A percentile compares a stretch with the other conserved stretches of the same genome.
Conservation (phyloP, 2,888 invertebrate genomes). For the Osedax frankpressi region DNA sequence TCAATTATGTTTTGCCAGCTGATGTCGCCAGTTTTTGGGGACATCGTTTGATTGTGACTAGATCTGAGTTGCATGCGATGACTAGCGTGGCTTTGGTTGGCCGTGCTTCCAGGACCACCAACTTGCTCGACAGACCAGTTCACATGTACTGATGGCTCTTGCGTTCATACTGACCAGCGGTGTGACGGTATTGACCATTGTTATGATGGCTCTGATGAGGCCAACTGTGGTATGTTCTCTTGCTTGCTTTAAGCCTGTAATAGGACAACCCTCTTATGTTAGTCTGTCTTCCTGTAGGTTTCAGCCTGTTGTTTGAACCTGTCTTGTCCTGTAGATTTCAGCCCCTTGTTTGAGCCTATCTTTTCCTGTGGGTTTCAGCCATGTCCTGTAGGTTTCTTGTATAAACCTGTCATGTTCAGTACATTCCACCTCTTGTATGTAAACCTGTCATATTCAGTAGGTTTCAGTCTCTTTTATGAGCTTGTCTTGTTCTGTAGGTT, state of each 20-base stretch:
- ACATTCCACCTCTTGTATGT: neutral
- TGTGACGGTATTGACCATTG: constrained; percentile 94
- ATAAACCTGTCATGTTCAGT: neutral
- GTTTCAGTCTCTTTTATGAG: neutral
- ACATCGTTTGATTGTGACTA: constrained; percentile 36
- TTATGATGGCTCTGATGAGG: constrained; percentile 84
- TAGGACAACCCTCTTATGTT: neutral
- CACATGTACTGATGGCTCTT: constrained; percentile 35
- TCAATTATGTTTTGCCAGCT: neutral
- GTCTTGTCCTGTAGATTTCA: neutral
- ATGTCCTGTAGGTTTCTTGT: constrained; percentile 3
- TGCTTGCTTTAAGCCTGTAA: constrained; percentile 4
- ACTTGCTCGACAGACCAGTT: constrained; percentile 28
- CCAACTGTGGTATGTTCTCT: constrained; percentile 52
- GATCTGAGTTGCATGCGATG: neutral
- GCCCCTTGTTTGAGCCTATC: neutral
- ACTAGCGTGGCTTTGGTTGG: constrained; percentile 5
- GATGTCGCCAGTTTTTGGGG: constrained; percentile 8
- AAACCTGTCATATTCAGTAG: neutral
- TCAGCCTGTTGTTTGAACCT: neutral
- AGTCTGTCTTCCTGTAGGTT: neutral
- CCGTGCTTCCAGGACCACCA: constrained; percentile 5
- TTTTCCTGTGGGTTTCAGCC: neutral
- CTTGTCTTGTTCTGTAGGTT: neutral
- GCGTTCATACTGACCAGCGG: constrained; percentile 60